Evolutionary conservation across 2,797 vertebrate genomes (phyloP).

Genomic region (Manis crassicaudata): DNA sequence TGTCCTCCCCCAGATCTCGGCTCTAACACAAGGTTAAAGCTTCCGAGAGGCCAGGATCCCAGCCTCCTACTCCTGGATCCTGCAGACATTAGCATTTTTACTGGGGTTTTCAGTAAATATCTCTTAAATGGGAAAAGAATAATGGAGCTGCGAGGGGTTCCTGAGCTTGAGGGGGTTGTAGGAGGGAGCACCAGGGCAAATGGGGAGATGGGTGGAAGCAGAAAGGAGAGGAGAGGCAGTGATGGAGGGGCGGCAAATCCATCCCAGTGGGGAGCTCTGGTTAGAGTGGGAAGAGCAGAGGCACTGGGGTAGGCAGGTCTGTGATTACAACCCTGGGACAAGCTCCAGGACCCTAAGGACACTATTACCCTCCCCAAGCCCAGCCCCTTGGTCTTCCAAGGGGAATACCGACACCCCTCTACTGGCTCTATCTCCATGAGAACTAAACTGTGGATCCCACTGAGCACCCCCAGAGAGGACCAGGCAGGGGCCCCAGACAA

Average conservation of each 20-base stretch:
- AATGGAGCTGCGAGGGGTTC: not conserved
- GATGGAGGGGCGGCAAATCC: no score
- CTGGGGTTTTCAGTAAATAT: not conserved
- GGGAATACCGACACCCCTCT: not conserved
- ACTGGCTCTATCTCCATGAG: not conserved
- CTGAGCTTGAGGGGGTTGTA: no score
- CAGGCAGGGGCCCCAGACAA: not conserved
- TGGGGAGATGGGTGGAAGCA: not conserved
- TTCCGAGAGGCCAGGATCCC: not conserved
- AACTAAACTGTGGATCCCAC: not conserved
- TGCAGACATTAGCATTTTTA: not conserved
- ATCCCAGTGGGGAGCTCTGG: no score
- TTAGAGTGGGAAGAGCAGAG: not conserved
- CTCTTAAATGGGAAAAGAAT: not conserved
- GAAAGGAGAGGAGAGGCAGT: not conserved
- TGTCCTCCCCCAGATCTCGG: not conserved
- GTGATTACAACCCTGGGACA: not conserved
- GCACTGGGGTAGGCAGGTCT: accelerated
- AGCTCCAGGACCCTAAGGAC: not conserved
- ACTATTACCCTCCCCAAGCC: not conserved
- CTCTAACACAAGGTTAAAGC: not conserved
- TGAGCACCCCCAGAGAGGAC: not conserved
- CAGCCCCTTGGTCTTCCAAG: not conserved
- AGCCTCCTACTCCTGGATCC: not conserved
- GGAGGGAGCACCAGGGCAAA: no score